Evolutionary conservation across 2,113 vertebrate species (phyloP).

Genomic region (Empidonax traillii): DNA sequence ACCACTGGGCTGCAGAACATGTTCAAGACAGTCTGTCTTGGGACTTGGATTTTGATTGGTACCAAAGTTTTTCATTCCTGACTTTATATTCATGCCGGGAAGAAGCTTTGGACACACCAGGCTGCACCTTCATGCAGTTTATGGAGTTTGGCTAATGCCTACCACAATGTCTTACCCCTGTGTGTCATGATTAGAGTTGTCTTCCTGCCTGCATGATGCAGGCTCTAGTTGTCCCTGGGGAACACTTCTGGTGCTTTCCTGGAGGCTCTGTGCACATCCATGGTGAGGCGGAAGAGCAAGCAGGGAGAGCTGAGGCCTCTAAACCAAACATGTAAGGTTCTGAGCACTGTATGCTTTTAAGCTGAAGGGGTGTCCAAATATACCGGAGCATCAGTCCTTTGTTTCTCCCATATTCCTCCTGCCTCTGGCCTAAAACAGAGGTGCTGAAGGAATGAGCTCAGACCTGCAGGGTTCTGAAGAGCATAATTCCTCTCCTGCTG

Average conservation of each 20-base stretch:
- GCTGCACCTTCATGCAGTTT: neutral
- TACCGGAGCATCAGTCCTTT: neutral
- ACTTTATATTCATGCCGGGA: neutral
- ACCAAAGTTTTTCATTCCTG: neutral
- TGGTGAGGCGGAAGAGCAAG: neutral
- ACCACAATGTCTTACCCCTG: neutral
- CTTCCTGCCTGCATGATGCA: neutral
- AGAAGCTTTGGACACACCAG: neutral
- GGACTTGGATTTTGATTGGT: neutral
- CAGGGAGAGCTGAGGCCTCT: neutral
- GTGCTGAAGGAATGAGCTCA: neutral
- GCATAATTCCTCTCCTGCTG: neutral
- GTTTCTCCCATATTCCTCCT: neutral
- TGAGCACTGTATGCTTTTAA: neutral
- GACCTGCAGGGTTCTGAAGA: neutral
- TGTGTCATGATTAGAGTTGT: neutral
- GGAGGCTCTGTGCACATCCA: neutral
- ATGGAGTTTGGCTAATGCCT: neutral
- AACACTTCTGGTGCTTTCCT: neutral
- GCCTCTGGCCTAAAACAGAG: neutral
- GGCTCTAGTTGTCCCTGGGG: neutral
- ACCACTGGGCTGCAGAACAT: neutral
- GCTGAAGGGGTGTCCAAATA: neutral
- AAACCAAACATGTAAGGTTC: neutral
- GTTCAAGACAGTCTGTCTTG: neutral